Base-by-base conservation (phyloP, 2,113 vertebrate species). In the Nothocercus julius region DNA sequence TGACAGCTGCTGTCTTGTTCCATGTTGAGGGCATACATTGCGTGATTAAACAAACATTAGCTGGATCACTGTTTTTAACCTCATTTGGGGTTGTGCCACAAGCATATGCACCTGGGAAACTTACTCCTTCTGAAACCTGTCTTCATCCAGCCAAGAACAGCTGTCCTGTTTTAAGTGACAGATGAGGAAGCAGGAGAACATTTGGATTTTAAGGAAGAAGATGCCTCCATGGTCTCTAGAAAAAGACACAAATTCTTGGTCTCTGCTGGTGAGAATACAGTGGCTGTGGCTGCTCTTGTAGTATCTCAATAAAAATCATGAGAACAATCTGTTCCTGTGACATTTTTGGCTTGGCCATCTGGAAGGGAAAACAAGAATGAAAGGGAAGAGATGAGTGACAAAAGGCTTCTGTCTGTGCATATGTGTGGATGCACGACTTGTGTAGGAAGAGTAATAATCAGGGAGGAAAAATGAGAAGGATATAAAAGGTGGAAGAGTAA, bases 271-370 rank as follows among this genome's bases (percentile, higher is more conserved):
- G 18, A 86, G 80, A 84, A 84, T n/a, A 42, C 2, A 11, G 25
- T 68, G 70, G 64, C 42, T 34, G 36, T 53, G 56, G 54, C 54
- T 76, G 58, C 44, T 95, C 83, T 93, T 69, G 75, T 49, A 87
- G 47, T 62, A 51, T 87, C 94, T 79, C 45, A 34, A 13, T 30
- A 45, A 62, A 20, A 76, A 69, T 68, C 68, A 76, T 2, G 67
- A 91, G 92, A 87, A 87, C 34, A 86, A 79, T 40, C 51, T 94
- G 63, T 81, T 92, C 78, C 47, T 95, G 62, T 56, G 53, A 42
- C 68, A 61, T 87, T 72, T 96, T 91, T 86, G 87, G 18, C 73
- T 92, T 77, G 85, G 69, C 73, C 84, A 90, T 85, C 74, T 88
- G 91, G 59, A 54, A 75, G 38, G 36, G 89, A 95, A 80, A 96